Evolutionary conservation across 2,113 vertebrate genomes (phyloP), one percentile per base, ranked within the genome.

Genomic region (Ranitomeya variabilis): DNA sequence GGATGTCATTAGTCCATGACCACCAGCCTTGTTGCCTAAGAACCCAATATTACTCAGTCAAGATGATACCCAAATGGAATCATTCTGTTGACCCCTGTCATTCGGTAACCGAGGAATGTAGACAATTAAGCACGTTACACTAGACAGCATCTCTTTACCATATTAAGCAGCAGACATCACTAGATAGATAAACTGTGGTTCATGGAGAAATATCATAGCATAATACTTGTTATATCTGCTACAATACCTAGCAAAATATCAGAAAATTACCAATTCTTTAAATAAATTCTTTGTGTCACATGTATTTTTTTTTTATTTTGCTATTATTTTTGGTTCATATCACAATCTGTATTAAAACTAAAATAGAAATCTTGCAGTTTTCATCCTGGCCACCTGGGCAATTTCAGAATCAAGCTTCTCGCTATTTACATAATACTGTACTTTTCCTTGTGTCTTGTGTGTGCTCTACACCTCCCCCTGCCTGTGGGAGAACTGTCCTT

Each of bases 11-110:
- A 79, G 23, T 85, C 82, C 59, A 15, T 78, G 21, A 51, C 31
- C 81, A 76, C 45, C 19, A 55, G 76, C 8, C 74, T 62, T 74
- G 57, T 78, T 86, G 59, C 57, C 74, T 76, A 66, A 66, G 74
- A 86, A 54, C 76, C 85, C 60, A 87, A 80, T 87, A 60, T 71
- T 84, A 66, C 71, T 54, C n/a, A 55, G n/a, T 55, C 26, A 10
- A 55, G 82, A 54, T 54, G 37, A 83, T 52, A 51, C 62, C 62
- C 60, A 66, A 15, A 66, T 69, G 8, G 11, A 54, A 83, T n/a
- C 7, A 13, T 84, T 84, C 64, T 71, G 82, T 71, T 18, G 51
- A 69, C 51, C 82, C 16, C 12, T 69, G 80, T 52, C 62, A 67
- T 67, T 83, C 37, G 6, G 45, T 4, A 23, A 23, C 79, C 64